Percentiles rank a stretch among this genome's conserved stretches.
Evolutionary conservation across 2,888 invertebrate species (phyloP).

Genomic region (Abscondita cerata): DNA sequence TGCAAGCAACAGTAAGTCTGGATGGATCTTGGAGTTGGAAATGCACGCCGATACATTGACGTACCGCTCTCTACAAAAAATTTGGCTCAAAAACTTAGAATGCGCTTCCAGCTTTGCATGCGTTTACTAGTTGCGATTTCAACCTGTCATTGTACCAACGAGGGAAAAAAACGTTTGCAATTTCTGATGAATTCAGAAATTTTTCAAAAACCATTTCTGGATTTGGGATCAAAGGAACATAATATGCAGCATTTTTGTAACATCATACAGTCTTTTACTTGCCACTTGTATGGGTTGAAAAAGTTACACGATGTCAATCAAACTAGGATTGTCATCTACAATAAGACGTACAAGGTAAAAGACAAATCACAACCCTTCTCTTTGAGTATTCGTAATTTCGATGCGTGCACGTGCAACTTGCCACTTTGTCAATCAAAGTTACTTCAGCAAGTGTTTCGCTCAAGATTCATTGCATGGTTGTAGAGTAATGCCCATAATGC

Average conservation of each 20-base stretch:
- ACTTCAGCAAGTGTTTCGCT: conserved; percentile 44
- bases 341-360: conserved; percentile 42
- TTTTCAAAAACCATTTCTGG: not conserved
- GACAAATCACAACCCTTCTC: conserved; percentile 42
- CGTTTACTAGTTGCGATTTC: conserved; percentile 37
- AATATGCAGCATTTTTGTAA: not conserved
- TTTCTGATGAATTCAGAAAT: conserved; percentile 8
- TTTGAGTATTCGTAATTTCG: conserved; percentile 44
- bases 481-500: conserved; percentile 43
- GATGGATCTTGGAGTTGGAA: conserved; percentile 38
- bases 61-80: conserved; percentile 33
- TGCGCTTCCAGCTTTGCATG: conserved; percentile 40
- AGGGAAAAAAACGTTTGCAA: conserved; percentile 36
- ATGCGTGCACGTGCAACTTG: conserved; percentile 45
- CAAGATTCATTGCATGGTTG: conserved; percentile 45
- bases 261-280: not conserved
- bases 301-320: not conserved
- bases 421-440: conserved; percentile 46
- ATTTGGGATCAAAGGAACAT: not conserved
- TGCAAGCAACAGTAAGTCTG: conserved; percentile 36
- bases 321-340: not conserved
- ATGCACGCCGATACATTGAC: conserved; percentile 39
- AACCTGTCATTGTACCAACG: conserved; percentile 36
- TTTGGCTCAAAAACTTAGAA: conserved; percentile 30
- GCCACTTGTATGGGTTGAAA: not conserved